Evolutionary conservation across 2,888 invertebrate species (phyloP).

Genomic region (Heliconius hortense): DNA sequence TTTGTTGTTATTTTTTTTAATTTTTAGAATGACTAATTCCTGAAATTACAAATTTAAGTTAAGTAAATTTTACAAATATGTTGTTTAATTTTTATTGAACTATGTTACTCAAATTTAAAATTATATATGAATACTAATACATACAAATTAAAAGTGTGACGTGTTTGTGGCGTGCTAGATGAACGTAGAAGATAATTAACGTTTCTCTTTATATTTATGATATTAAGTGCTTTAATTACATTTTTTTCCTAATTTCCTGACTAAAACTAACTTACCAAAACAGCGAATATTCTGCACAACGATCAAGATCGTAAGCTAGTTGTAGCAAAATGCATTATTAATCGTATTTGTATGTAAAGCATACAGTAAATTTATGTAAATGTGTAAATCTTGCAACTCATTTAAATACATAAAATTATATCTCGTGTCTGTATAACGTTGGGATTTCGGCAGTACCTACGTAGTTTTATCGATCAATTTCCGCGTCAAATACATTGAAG

Average conservation of each 20-base stretch:
- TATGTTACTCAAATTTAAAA: neutral
- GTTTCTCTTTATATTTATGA: constrained; percentile 18
- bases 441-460: constrained; percentile 25
- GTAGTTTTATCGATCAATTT: constrained; percentile 44
- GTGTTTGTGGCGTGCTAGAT: constrained; percentile 8
- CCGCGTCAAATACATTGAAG: constrained; percentile 55
- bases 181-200: constrained; percentile 11
- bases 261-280: constrained; percentile 13
- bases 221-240: constrained; percentile 5
- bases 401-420: constrained; percentile 32
- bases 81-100: neutral
- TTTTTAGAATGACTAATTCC: neutral
- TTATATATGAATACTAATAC: constrained; percentile 2
- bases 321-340: constrained; percentile 12
- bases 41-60: neutral
- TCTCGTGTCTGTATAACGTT: constrained; percentile 16
- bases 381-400: constrained; percentile 16
- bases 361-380: constrained; percentile 26
- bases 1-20: neutral
- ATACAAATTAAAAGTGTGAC: constrained; percentile 1
- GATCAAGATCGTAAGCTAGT: constrained; percentile 7
- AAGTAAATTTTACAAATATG: too few species aligned
- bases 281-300: constrained; percentile 1
- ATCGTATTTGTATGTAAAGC: constrained; percentile 27
- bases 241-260: constrained; percentile 9